phyloP scores from a whole-genome alignment of 2,113 vertebrate genomes.

The Muscicapa adusta region DNA sequence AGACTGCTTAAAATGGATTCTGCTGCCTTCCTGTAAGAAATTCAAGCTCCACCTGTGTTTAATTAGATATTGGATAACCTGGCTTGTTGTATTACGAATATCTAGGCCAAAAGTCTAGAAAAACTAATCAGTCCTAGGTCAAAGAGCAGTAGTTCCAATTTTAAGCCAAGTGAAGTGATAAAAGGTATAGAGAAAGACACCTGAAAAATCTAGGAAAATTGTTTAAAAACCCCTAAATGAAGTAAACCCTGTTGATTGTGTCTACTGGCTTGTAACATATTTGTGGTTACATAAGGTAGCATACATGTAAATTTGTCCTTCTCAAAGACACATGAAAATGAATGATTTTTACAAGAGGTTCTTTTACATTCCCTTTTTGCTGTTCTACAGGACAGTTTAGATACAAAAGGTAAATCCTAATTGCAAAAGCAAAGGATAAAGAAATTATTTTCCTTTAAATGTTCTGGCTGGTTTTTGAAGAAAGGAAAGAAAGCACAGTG shows the following conservation, averaged over 20 bases:
- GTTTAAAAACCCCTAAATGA: background rate
- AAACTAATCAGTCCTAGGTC: slow-evolving; percentile 37
- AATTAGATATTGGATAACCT: slow-evolving; percentile 60
- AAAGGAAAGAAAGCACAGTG: background rate
- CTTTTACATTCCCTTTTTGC: background rate
- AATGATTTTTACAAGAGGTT: background rate
- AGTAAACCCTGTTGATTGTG: background rate
- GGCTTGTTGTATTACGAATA: slow-evolving; percentile 38
- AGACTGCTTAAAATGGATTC: slow-evolving; percentile 20
- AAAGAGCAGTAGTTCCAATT: slow-evolving; percentile 27
- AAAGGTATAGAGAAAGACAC: background rate
- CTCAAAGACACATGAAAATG: background rate
- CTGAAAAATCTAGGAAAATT: background rate
- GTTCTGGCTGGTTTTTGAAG: background rate
- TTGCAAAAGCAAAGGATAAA: background rate
- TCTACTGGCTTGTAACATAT: background rate
- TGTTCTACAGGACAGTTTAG: background rate
- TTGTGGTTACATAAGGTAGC: background rate
- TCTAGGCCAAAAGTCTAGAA: slow-evolving; percentile 43
- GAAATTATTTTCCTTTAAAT: background rate
- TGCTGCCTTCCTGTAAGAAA: background rate
- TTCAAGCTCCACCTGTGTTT: slow-evolving; percentile 48
- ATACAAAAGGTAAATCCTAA: background rate
- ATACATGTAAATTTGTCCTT: background rate
- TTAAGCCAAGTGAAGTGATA: slow-evolving; percentile 22